These are phyloP conservation scores for Serripes groenlandicus DNA, from an alignment of 2,888 invertebrate species.

Conservation along the genomic window DNA sequence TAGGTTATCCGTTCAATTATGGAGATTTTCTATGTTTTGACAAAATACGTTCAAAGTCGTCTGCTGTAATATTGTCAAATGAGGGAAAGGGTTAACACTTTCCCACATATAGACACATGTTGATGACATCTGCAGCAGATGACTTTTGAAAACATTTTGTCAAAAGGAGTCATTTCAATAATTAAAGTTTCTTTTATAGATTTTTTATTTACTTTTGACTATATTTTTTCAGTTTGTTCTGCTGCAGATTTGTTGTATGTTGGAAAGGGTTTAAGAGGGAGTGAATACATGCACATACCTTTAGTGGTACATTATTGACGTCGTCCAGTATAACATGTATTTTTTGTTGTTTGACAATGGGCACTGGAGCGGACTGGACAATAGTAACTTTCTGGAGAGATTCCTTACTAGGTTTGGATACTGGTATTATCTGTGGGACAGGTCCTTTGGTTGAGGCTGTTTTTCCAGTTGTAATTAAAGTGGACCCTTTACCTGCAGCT, in stretches of 20 bases:
- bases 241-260: neutral
- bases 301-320: conserved; percentile 19
- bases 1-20: too few relatives aligned
- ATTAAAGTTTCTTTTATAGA: too few relatives aligned
- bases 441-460: conserved; percentile 35
- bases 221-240: neutral
- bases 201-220: too few relatives aligned
- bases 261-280: neutral
- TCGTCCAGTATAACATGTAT: conserved; percentile 48
- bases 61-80: too few relatives aligned
- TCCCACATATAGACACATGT: neutral
- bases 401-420: conserved; percentile 36
- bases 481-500: conserved; percentile 87
- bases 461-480: conserved; percentile 87
- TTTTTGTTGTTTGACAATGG: conserved; percentile 44
- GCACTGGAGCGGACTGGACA: conserved; percentile 2
- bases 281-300: neutral
- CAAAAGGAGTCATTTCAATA: neutral
- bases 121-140: neutral
- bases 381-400: conserved; percentile 31
- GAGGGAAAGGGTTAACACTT: too few relatives aligned
- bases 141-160: neutral
- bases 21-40: too few relatives aligned
- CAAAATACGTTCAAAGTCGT: too few relatives aligned
- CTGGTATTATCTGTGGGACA: conserved; percentile 24